Percentiles rank a stretch among this genome's conserved stretches.
phyloP scores from a whole-genome alignment of 92 coral and sea anemone genomes.

The Heliopora coerulea region DNA sequence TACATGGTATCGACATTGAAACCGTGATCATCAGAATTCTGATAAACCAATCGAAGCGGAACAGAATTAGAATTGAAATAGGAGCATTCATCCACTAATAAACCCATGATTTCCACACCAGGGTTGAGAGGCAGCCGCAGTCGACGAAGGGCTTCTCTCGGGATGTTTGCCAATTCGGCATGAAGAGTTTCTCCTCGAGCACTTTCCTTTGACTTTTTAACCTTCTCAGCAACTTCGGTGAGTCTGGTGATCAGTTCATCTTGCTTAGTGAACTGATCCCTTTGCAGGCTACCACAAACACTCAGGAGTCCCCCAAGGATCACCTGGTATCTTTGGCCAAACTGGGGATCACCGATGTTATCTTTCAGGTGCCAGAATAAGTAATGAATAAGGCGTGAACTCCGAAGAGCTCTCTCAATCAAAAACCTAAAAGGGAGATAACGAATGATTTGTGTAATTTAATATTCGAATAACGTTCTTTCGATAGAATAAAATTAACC shows the following conservation, averaged over 20 bases:
- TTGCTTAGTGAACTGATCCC: constrained; percentile 84
- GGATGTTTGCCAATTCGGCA: constrained; percentile 75
- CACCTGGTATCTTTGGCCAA: constrained; percentile 94
- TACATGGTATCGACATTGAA: constrained; percentile 86
- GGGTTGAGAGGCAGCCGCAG: constrained; percentile 91
- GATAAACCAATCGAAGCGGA: constrained; percentile 79
- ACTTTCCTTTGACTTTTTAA: constrained; percentile 74
- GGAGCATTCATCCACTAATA: constrained; percentile 67
- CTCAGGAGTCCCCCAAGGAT: constrained; percentile 85
- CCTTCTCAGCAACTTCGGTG: constrained; percentile 83
- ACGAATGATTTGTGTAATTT: too few species aligned
- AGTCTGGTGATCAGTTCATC: constrained; percentile 85
- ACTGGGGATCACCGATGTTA: constrained; percentile 92
- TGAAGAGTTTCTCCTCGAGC: constrained; percentile 67
- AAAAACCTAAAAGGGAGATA: constrained; percentile 61
- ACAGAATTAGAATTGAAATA: constrained; percentile 96
- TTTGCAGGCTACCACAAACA: constrained; percentile 89
- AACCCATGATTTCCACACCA: constrained; percentile 75
- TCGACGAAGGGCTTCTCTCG: constrained; percentile 62
- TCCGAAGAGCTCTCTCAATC: constrained; percentile 83
- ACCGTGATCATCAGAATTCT: constrained; percentile 88
- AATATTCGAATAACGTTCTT: too few species aligned
- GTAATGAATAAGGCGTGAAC: constrained; percentile 81
- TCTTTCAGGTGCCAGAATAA: constrained; percentile 95
- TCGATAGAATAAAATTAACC: too few species aligned